Percentiles rank a stretch among this genome's conserved stretches.
phyloP scores from a whole-genome alignment of 2,113 vertebrate genomes.

The Morone chrysops region DNA sequence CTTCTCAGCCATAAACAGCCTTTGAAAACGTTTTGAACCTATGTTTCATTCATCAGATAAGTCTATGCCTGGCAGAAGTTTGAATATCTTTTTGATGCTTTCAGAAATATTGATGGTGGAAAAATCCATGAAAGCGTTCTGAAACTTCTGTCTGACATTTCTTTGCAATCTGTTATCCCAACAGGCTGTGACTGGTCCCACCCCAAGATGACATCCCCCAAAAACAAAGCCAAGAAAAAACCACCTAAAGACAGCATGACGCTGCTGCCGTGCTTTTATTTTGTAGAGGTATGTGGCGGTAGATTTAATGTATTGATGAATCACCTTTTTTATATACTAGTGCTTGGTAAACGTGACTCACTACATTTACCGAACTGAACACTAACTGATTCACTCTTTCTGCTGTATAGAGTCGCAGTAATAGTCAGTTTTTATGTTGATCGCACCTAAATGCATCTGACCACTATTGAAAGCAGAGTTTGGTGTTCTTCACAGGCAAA shows the following conservation, averaged over 20 bases:
- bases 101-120: conserved; percentile 21
- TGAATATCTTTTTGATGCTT: conserved; percentile 15
- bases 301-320: conserved; percentile 6
- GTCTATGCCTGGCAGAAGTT: neutral
- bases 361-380: conserved; percentile 17
- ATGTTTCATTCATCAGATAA: conserved; percentile 12
- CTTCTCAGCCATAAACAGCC: neutral
- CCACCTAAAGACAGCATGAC: conserved; percentile 93
- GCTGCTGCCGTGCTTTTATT: conserved; percentile 93
- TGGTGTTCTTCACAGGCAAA: conserved; percentile 11
- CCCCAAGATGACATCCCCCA: conserved; percentile 79
- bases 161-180: conserved; percentile 9
- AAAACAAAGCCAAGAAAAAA: conserved; percentile 88
- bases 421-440: conserved; percentile 1
- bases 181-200: conserved; percentile 79
- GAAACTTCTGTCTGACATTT: conserved; percentile 9
- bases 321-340: neutral
- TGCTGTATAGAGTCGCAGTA: conserved; percentile 4
- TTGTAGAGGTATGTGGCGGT: conserved; percentile 86
- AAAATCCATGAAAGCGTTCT: neutral
- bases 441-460: conserved; percentile 10
- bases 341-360: conserved; percentile 28
- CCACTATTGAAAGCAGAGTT: neutral
- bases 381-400: neutral
- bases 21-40: conserved; percentile 16